Base-by-base conservation (phyloP, 2,797 vertebrate genomes). In the Microctenopoma stevenorrisi region DNA sequence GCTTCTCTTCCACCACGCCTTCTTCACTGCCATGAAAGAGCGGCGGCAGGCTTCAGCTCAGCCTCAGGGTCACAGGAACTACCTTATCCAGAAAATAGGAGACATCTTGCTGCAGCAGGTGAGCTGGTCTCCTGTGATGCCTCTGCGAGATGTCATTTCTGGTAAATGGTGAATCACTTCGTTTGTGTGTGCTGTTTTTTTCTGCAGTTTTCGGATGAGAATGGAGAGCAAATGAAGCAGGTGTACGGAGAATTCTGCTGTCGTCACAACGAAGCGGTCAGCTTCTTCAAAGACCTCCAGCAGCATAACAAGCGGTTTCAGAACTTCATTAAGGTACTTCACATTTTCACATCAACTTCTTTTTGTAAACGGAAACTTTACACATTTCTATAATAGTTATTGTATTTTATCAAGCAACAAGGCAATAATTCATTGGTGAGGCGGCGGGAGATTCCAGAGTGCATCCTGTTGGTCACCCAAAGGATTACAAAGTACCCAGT, bases 401-500 rank as follows among this genome's bases (percentile, higher is more conserved):
- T 42, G 13, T 42, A 42, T 46, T 18, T 46, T 9, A 89, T 77
- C 75, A 61, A 99, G 98, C 94, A 98, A 93, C 96, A 95, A 89
- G 98, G 94, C 61, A 97, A 91, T 74, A 98, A 98, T 82, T 95
- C 94, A n/a, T 86, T 97, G 91, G 96, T 96, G 48, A 94, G 95
- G 16, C 95, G 98, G 63, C 89, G 95, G 80, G 97, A 96, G 72
- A 96, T 99, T 86, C 97, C 97, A 50, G 98, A 97, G 62, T 99
- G 97, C 89, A 98, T 99, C 86, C 90, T 99, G 78, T 88, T 99
- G 1, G 96, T 99, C 59, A 99, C 97, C 30, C 98, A 99, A 83
- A 94, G 97, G 65, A 98, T 99, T 79, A 99, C 98, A 7, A 99
- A 99, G 70, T 99, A 99, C 86, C 98, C 98, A 2, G 97, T 98